Base-by-base conservation (phyloP, 92 coral and sea anemone species). In the Ricordea florida region DNA sequence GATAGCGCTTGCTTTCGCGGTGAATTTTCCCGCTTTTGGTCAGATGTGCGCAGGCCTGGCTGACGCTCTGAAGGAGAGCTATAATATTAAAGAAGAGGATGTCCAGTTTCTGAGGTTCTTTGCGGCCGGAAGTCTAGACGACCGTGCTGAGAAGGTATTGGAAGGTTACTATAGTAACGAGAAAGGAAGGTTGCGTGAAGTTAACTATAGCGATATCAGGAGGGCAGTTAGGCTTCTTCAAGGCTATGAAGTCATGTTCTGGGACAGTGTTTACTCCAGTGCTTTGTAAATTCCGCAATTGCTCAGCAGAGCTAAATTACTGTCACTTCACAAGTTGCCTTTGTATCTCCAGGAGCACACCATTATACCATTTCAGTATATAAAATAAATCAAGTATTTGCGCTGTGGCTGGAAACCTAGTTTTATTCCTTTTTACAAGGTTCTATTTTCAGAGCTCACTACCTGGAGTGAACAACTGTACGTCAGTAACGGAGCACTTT, bases 141-240 rank as follows among this genome's bases (percentile, higher is more conserved):
- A 66, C 13, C 57, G 30, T 2, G 73, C 73, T 47, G 29, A 29
- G 22, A 45, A 46, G 43, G 73, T 30, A 11, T 31, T 66, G 3
- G 73, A 66, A 58, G 73, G 57, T 18, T 47, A 29, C 1, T 10
- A 46, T 10, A 22, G 21, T 1, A 45, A 21, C 46, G 69, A 62
- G 1, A 40, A 62, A 15, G 69, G 69, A 33, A 62, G 26, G 50
- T 25, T 62, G 21, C 37, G 16, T 11, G 34, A 62, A 20, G 40
- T 66, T 46, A 21, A 66, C 14, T 66, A 66, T 58, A 66, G 35
- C 10, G 58, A 45, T 46, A 45, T 66, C 1, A 32, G 50, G 24
- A 31, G 73, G 13, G 73, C 73, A 28, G 73, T 66, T 30, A 57
- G 73, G 20, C 73, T 66, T 31, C 73, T 66, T 28, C 57, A 66